Conservation (phyloP, 2,888 invertebrate genomes). For the Clepsis dumicolana region DNA sequence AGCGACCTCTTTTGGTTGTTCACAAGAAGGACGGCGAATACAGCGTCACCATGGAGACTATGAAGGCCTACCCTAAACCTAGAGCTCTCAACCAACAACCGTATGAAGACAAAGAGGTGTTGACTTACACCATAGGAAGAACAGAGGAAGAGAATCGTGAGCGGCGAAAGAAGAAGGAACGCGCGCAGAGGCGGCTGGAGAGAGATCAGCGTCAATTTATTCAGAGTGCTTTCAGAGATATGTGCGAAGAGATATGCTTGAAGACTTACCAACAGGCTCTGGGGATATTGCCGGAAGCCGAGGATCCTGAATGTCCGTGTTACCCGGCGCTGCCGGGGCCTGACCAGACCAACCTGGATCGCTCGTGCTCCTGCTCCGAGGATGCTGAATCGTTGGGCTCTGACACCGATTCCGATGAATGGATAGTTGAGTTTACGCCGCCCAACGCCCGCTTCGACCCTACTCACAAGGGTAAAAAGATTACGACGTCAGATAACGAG, state of each 20-base stretch:
- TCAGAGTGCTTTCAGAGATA: conserved; percentile 74
- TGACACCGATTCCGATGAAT: conserved; percentile 78
- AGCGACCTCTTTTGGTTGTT: conserved; percentile 72
- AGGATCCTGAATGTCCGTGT: conserved; percentile 72
- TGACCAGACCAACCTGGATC: conserved; percentile 60
- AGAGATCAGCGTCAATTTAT: conserved; percentile 74
- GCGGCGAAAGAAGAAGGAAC: conserved; percentile 69
- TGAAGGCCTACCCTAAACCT: conserved; percentile 69
- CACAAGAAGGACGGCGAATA: conserved; percentile 78
- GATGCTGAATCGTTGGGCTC: conserved; percentile 62
- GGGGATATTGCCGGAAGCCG: conserved; percentile 70
- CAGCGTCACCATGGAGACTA: conserved; percentile 78
- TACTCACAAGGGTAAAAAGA: conserved; percentile 64
- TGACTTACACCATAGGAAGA: conserved; percentile 76
- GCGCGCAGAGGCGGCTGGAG: conserved; percentile 70
- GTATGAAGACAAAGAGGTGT: conserved; percentile 74
- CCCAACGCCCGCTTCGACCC: conserved; percentile 73
- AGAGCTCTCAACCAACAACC: conserved; percentile 74
- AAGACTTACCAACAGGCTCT: conserved; percentile 80
- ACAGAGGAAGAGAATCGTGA: conserved; percentile 76
- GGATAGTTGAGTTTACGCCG: conserved; percentile 81
- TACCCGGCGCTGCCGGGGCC: conserved; percentile 65
- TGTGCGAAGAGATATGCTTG: conserved; percentile 78
- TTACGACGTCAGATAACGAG: conserved; percentile 57
- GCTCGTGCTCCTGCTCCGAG: conserved; percentile 78